Evolutionary conservation across 2,113 vertebrate genomes (phyloP), one percentile per base, ranked within the genome.

Genomic region (Plectropomus leopardus): DNA sequence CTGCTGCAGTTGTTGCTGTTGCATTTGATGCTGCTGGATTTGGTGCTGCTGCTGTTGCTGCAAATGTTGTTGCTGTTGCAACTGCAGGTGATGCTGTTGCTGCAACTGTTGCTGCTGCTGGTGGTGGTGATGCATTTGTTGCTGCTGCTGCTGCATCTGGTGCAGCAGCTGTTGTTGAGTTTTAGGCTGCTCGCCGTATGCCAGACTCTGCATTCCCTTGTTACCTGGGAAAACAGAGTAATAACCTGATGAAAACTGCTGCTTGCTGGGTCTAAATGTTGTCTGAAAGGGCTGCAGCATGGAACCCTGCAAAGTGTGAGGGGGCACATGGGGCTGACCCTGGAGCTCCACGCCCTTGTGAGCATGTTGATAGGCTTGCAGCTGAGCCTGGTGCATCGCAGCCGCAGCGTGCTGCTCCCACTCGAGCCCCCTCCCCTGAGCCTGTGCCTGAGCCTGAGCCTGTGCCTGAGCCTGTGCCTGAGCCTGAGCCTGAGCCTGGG

Each of bases 241-340:
- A 67, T 97, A 93, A 8, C 95, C 95, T 14, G 95, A 63, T 15
- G 93, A 84, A 84, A 96, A 95, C 86, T 94, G 94, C 26, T 95
- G 96, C 88, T 97, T 98, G 90, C 94, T 96, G 80, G 96, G 95
- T 78, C 97, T 96, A 32, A 98, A 99, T 0, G 97, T 97, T 69
- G 97, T 51, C 87, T 98, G 98, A 88, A 99, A 98, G 71, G 98
- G 94, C 59, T 99, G 98, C 90, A 99, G 69, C 7, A 97, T 95
- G 71, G 97, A 86, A 3, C 89, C 92, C 26, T 88, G 91, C 64
- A 93, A 24, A 7, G 88, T 21, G 19, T 92, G 94, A 19, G 90
- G 7, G 0, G 91, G 64, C 68, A 73, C 72, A 2, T 93, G 93
- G 21, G 92, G 85, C 71, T 93, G 94, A 59, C 80, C 85, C 58